Percentiles rank a stretch among this genome's conserved stretches.
These are phyloP conservation scores for Marmota flaviventris DNA, from an alignment of 2,113 vertebrate genomes.

Conservation along the genomic window DNA sequence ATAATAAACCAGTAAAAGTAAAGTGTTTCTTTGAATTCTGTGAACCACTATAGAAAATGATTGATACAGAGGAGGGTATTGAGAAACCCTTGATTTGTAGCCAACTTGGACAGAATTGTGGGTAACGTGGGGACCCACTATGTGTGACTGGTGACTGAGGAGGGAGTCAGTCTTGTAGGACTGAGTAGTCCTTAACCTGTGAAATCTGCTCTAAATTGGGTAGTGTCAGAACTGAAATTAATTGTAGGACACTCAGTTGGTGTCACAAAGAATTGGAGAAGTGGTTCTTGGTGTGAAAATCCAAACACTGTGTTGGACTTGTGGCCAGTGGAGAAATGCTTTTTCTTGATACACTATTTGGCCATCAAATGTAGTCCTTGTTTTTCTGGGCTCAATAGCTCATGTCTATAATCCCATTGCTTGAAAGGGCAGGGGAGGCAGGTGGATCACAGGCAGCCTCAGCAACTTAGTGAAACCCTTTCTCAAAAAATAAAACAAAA, in stretches of 20 bases:
- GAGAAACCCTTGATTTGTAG: background rate
- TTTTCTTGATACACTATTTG: background rate
- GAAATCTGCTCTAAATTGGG: background rate
- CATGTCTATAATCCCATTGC: no score
- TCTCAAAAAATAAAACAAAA: no score
- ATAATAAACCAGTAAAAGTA: background rate
- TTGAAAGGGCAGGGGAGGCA: no score
- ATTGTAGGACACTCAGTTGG: background rate
- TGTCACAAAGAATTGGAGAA: background rate
- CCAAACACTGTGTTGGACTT: background rate
- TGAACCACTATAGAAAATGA: background rate
- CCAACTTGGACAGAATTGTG: background rate
- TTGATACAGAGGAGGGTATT: background rate
- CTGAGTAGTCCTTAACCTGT: background rate
- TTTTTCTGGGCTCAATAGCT: background rate
- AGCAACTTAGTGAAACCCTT: no score
- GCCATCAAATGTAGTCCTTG: constrained; percentile 35
- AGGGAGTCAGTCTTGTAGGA: no score
- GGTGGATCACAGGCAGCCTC: no score
- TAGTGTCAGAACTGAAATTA: background rate
- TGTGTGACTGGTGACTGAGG: background rate
- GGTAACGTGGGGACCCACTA: background rate
- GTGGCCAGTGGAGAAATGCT: background rate
- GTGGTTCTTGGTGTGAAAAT: background rate
- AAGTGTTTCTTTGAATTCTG: background rate